Percentiles rank a stretch among this genome's conserved stretches.
Conservation (phyloP, 2,113 vertebrate species). For the Amia ocellicauda region DNA sequence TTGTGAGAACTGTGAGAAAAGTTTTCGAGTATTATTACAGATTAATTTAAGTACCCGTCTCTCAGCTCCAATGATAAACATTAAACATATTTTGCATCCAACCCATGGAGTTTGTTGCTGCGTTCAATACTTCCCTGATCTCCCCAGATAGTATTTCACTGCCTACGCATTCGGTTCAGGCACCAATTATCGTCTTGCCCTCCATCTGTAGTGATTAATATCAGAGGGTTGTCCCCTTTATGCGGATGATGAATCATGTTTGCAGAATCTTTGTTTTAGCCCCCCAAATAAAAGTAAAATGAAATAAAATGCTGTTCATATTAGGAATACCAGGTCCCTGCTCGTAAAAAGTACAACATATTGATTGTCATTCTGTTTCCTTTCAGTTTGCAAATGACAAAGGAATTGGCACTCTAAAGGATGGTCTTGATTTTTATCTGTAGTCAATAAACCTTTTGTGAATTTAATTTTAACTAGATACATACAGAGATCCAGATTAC, state of each 20-base stretch:
- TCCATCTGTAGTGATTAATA: constrained; percentile 74
- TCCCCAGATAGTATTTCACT: constrained; percentile 60
- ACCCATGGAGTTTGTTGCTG: constrained; percentile 64
- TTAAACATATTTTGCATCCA: constrained; percentile 51
- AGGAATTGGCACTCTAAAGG: constrained; percentile 9
- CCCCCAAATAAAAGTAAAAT: constrained; percentile 45
- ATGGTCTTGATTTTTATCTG: constrained; percentile 11
- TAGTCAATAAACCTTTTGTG: constrained; percentile 15
- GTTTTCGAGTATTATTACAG: neutral
- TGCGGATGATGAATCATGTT: constrained; percentile 60
- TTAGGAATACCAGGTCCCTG: constrained; percentile 32
- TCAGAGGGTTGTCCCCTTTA: constrained; percentile 59
- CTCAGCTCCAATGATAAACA: constrained; percentile 1
- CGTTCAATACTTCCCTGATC: constrained; percentile 61
- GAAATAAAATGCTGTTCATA: constrained; percentile 41
- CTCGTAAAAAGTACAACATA: constrained; percentile 41
- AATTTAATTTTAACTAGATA: constrained; percentile 18
- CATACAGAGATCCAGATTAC: constrained; percentile 13
- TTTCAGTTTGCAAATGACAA: constrained; percentile 22
- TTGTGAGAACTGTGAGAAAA: constrained; percentile 4
- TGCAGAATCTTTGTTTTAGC: constrained; percentile 40
- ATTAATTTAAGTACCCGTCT: constrained; percentile 7
- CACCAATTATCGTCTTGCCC: constrained; percentile 73
- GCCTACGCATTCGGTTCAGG: constrained; percentile 44
- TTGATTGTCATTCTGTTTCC: constrained; percentile 41